Base-by-base conservation (phyloP, 2,888 invertebrate genomes). In the Lottia gigantea region DNA sequence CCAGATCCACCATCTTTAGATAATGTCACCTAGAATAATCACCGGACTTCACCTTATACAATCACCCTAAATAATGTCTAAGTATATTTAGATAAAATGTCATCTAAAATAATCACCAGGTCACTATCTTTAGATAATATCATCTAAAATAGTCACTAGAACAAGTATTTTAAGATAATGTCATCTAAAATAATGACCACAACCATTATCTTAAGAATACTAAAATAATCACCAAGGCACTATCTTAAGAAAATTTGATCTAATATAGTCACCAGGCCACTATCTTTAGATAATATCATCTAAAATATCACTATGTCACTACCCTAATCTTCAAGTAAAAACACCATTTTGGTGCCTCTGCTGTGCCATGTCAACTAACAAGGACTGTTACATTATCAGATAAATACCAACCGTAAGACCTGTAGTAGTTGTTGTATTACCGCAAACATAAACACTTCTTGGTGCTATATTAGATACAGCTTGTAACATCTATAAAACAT, bases 371-470 rank as follows among this genome's bases (percentile, higher is more conserved):
- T 31, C 31, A 31, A 6, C 31, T 31, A 31, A 0, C 6, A 40
- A 61, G 1, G 12, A 6, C 40, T 4, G 40, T 40, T 40, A 40
- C 7, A 40, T 45, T 46, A 46, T 47, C 16, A 64, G 14, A 6
- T 15, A 7, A 46, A 15, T 16, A 75, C 84, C 82, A 74, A 88
- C 88, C 16, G 88, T 88, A 2, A 89, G 77, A 40, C 89, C 89
- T 23, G 89, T 87, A 1, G 92, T 92, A 0, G 95, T 94, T 61
- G 94, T 93, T 0, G 94, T 94, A 79, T 95, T 96, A 1, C 97
- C 97, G 87, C 95, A 96, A 3, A 97, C 94, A 85, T 96, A 95
- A 19, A 88, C 88, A 82, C 87, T 95, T 91, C 95, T 92, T 0
- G 95, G 94, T 0, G 96, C 94, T 49, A 95, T 92, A 82, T 93